Percentiles rank a stretch among this genome's conserved stretches.
phyloP scores from a whole-genome alignment of 2,797 vertebrate species.

The Macropodus opercularis region DNA sequence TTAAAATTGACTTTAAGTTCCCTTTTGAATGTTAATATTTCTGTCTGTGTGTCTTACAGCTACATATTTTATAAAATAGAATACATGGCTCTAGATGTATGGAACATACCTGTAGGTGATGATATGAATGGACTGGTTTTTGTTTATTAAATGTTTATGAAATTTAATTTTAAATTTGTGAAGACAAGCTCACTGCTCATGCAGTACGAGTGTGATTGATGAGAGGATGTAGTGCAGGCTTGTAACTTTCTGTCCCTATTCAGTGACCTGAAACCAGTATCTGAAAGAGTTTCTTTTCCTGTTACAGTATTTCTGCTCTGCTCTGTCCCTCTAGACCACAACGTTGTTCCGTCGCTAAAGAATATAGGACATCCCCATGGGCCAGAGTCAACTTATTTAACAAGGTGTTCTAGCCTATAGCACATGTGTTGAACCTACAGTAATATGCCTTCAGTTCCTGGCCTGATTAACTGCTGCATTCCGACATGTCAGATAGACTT shows the following conservation, averaged over 20 bases:
- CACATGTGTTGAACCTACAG: conserved; percentile 29
- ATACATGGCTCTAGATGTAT: conserved; percentile 1
- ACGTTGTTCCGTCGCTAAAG: conserved; percentile 41
- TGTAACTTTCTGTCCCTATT: conserved; percentile 38
- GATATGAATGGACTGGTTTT: neutral
- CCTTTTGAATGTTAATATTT: neutral
- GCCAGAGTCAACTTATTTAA: conserved; percentile 43
- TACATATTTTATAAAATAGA: conserved; percentile 4
- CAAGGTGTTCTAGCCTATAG: conserved; percentile 27
- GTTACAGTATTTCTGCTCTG: conserved; percentile 56
- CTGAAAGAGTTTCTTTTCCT: conserved; percentile 41
- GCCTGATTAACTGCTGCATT: conserved; percentile 36
- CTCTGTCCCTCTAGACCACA: conserved; percentile 58
- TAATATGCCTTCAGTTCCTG: conserved; percentile 11
- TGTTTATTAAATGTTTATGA: neutral
- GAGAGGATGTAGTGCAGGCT: conserved; percentile 10
- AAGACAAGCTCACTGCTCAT: conserved; percentile 16
- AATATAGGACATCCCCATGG: conserved; percentile 61
- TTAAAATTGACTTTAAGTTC: neutral
- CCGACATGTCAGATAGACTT: conserved; percentile 37
- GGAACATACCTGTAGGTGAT: neutral
- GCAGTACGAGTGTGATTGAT: conserved; percentile 4
- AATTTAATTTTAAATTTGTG: neutral
- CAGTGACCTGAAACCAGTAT: conserved; percentile 61
- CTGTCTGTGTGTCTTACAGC: conserved; percentile 7